Evolutionary conservation across 2,888 invertebrate genomes (phyloP), one percentile per base, ranked within the genome.

Genomic region (Synanthedon tipuliformis): DNA sequence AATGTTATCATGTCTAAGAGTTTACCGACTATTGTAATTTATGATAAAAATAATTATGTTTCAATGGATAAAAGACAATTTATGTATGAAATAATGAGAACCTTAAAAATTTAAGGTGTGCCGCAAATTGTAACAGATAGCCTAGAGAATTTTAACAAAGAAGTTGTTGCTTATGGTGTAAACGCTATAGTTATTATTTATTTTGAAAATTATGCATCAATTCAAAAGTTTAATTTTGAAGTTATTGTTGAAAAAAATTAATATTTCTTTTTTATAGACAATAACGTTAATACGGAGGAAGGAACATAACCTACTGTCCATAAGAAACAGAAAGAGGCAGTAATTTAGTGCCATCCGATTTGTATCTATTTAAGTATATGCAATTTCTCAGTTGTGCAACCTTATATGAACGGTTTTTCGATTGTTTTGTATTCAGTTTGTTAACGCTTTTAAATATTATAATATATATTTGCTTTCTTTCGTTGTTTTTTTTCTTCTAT

Each of bases 201-300:
- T 54, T 64, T 71, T 10, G 55, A 65, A 8, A 51, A 58, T 3
- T 69, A 70, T 55, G 54, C 61, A 4, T 52, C 55, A 0, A 41
- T 71, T 3, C 41, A 41, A 3, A 27, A 60, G 0, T 59, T 69
- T 40, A 52, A 67, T 27, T 53, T 53, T 10, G n/a, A 54, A 10
- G 52, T 34, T 4, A 53, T 68, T 5, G 51, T 61, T 41, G 55
- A 57, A 15, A 55, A 61, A 13, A 59, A 66, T 2, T 73, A 65
- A 62, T 66, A 71, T 57, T 58, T 78, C 13, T 54, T 72, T 3
- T 56, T 75, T 10, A 52, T 75, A 40, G 1, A 48, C 68, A 8
- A 61, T 61, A 1, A 71, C 71, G n/a, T 67, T 67, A 40, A 58
- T 73, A 23, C 71, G 75, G 3, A 56, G 62, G 58, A 7, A 7